Conservation (phyloP, 2,888 invertebrate species). For the Andrena minutula region DNA sequence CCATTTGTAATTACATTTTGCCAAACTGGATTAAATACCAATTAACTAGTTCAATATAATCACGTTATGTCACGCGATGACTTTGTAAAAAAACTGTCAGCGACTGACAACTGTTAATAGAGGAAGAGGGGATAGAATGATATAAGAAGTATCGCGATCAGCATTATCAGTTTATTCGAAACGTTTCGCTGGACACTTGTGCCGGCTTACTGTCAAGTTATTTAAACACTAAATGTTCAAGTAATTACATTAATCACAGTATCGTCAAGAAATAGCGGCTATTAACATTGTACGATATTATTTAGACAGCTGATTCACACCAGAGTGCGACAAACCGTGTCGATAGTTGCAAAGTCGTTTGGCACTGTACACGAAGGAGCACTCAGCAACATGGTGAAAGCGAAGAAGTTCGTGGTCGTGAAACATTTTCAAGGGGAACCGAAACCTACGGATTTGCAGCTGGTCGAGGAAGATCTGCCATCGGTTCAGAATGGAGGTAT, state of each 20-base stretch:
- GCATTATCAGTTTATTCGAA: background rate
- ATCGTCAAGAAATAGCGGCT: background rate
- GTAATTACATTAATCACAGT: background rate
- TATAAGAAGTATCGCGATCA: background rate
- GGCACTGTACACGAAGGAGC: background rate
- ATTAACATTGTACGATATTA: background rate
- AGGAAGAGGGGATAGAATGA: background rate
- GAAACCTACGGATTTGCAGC: slow-evolving; percentile 88
- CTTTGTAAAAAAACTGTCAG: too few species aligned
- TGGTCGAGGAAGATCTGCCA: slow-evolving; percentile 89
- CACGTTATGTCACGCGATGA: too few species aligned
- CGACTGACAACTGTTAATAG: too few species aligned
- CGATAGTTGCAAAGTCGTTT: background rate
- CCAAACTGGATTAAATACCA: too few species aligned
- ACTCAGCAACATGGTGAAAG: slow-evolving; percentile 84
- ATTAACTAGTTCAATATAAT: too few species aligned
- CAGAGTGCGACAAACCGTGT: background rate
- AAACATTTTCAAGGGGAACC: slow-evolving; percentile 90
- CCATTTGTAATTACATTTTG: too few species aligned
- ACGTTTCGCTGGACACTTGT: background rate
- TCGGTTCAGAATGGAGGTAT: slow-evolving; percentile 89
- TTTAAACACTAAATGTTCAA: background rate
- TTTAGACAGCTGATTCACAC: background rate
- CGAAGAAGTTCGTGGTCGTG: slow-evolving; percentile 88
- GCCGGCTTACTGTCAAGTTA: background rate